Conservation (phyloP, 2,113 vertebrate species). For the Panthera uncia region DNA sequence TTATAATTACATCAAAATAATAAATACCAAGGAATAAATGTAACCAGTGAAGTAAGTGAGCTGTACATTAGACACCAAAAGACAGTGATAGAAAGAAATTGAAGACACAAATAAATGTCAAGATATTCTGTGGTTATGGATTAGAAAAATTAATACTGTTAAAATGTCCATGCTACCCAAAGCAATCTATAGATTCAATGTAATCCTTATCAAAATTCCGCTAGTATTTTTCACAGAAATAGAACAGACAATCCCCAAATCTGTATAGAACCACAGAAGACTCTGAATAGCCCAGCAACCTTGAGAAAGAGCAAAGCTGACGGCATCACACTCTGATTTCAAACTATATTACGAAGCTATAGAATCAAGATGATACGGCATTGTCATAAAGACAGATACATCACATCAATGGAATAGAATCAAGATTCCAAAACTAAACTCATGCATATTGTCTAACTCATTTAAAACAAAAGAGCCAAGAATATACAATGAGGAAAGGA, state of each 20-base stretch:
- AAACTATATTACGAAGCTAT: background rate
- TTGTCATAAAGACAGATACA: background rate
- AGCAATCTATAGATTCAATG: background rate
- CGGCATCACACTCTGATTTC: background rate
- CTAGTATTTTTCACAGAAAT: background rate
- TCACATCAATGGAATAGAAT: background rate
- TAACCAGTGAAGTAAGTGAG: background rate
- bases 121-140: background rate
- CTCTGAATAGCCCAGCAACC: background rate
- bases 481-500: background rate
- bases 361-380: background rate
- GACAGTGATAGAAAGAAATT: background rate
- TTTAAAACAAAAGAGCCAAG: background rate
- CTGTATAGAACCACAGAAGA: background rate
- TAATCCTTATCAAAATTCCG: background rate
- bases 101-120: background rate
- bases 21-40: background rate
- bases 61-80: background rate
- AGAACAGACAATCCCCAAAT: background rate
- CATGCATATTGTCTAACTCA: background rate
- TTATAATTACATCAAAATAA: background rate
- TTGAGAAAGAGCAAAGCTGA: background rate
- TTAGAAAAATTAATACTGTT: background rate
- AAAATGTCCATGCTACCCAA: background rate
- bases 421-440: background rate